Conservation (phyloP, 2,888 invertebrate species). For the Eulithis testata region DNA sequence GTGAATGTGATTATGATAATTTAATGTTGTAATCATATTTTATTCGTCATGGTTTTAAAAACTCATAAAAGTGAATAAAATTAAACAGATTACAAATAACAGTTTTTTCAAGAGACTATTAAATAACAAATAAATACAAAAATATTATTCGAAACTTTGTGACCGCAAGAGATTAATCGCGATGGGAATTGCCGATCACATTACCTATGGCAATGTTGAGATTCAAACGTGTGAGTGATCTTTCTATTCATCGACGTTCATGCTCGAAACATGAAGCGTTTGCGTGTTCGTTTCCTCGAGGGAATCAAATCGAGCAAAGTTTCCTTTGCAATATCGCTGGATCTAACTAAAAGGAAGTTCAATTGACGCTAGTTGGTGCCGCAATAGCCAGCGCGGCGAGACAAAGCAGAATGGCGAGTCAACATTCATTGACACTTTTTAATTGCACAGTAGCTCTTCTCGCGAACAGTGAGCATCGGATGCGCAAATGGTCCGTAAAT, state of each 20-base stretch:
- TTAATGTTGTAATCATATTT: neutral
- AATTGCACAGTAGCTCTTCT: slow-evolving; percentile 55
- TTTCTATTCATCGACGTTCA: slow-evolving; percentile 29
- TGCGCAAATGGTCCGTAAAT: slow-evolving; percentile 64
- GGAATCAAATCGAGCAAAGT: slow-evolving; percentile 36
- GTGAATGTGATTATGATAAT: slow-evolving; percentile 7
- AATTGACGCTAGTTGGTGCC: slow-evolving; percentile 50
- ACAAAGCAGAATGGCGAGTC: slow-evolving; percentile 54
- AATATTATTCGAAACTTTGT: neutral
- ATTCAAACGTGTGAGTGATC: slow-evolving; percentile 32
- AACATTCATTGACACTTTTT: slow-evolving; percentile 60
- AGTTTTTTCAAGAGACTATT: neutral
- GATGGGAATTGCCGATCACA: slow-evolving; percentile 21
- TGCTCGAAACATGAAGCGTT: slow-evolving; percentile 28
- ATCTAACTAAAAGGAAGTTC: slow-evolving; percentile 48
- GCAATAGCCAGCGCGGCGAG: slow-evolving; percentile 47
- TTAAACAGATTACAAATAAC: neutral
- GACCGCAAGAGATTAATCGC: slow-evolving; percentile 7
- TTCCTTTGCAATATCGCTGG: slow-evolving; percentile 33
- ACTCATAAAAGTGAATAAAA: no score
- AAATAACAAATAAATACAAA: neutral
- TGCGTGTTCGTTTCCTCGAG: slow-evolving; percentile 20
- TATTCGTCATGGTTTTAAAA: no score
- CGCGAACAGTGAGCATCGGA: slow-evolving; percentile 56
- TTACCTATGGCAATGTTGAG: slow-evolving; percentile 28